Base-by-base conservation (phyloP, 2,113 vertebrate genomes). In the Entosphenus tridentatus region DNA sequence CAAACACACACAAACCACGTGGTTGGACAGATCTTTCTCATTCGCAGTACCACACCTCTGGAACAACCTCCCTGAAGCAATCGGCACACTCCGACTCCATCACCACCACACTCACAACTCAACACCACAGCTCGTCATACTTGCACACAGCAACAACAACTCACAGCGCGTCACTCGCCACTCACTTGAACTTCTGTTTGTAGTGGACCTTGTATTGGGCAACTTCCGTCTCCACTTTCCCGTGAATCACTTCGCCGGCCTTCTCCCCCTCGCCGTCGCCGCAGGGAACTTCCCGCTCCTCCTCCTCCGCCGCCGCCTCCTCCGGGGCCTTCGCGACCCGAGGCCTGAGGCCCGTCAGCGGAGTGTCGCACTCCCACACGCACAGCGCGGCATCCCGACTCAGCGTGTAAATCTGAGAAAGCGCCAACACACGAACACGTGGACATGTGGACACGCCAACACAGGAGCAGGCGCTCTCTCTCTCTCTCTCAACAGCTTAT, bases 351-450 rank as follows among this genome's bases (percentile, higher is more conserved):
- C 79, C 85, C 6, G 84, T 78, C 0, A 82, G 83, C 57, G 82
- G 81, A 0, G 87, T 95, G 78, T 98, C 83, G 62, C 92, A 92
- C 75, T 89, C 82, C 93, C 93, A 98, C 68, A 90, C 75, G 2
- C 92, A 95, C 57, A 98, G 80, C 0, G 82, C 76, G n/a, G 84
- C 93, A 0, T 96, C 93, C 76, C 84, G 87, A 76, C 92, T 95
- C 59, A 98, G 73, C 0, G 90, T 95, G 79, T 95, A 96, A 56
- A 98, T 73, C 93, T 98, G 69, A 65, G 21, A 65, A 1, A 68
- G 69, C 1, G 69, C 2, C 72, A 71, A 71, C 2, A 65, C 2
- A 72, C 65, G 68, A 18, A 69, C 2, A 57, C 59, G 13, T 71
- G 12, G 56, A 2, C 57, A 56, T 14, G 12, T 17, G 13, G 57